Evolutionary conservation across 2,113 vertebrate genomes (phyloP), one percentile per base, ranked within the genome.

Genomic region (Otis tarda): DNA sequence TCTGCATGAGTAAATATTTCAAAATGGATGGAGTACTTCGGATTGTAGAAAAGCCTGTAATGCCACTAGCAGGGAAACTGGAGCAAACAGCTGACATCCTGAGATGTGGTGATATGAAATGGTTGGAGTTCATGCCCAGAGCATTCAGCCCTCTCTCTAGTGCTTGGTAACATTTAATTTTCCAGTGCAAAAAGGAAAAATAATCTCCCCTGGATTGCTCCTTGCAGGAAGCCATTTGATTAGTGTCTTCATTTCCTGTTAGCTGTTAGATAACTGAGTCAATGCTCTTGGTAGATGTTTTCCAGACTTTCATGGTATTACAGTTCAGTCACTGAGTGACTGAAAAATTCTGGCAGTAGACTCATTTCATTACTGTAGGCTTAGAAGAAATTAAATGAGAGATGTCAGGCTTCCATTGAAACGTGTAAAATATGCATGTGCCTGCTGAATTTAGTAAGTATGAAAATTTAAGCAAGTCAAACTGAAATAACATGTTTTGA

Each of bases 381-480:
- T 93, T 79, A 87, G 69, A 87, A 96, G 74, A 95, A 94, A 93
- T 95, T 76, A 95, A 94, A 84, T 94, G 74, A 94, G 83, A 79
- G 21, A 61, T 90, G 87, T 84, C 84, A 83, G 82, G 67, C 81
- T 95, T 95, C 69, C 81, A 87, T 5, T 91, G 89, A 90, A 90
- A 94, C 6, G 13, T 91, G 45, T 95, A 79, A 95, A 89, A 93
- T 93, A 87, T 95, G 89, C 50, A 50, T 85, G 53, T 89, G 53
- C 37, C 60, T 73, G 50, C 70, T 93, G 84, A 90, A 69, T 90
- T 73, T 71, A 93, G 19, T 56, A 76, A 73, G 57, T 39, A 57
- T 57, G 77, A 69, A 83, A 93, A 79, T 91, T 39, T 69, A 87
- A 73, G 50, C 41, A 59, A 60, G 60, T 89, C 68, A 50, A 50